Conservation (phyloP, 92 coral and sea anemone genomes). For the Palythoa caribaeorum region DNA sequence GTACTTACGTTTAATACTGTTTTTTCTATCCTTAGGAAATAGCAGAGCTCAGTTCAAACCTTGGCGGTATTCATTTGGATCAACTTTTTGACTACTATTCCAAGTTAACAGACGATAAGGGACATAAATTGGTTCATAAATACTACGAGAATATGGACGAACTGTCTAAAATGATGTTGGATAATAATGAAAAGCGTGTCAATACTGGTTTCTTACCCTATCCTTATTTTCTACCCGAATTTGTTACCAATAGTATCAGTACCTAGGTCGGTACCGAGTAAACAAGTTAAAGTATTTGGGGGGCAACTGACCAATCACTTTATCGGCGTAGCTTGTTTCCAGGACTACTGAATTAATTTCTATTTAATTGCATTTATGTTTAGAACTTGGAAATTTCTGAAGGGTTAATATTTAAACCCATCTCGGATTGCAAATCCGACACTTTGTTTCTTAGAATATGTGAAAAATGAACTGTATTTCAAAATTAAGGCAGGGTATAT, state of each 20-base stretch:
- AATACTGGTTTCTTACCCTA: slow-evolving; percentile 83
- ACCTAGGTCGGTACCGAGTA: slow-evolving; percentile 50
- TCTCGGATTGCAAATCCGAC: too few relatives aligned
- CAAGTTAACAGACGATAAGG: slow-evolving; percentile 84
- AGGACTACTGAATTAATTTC: too few relatives aligned
- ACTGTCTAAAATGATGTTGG: slow-evolving; percentile 64
- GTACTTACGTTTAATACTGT: not conserved
- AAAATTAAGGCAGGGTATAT: too few relatives aligned
- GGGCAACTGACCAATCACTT: too few relatives aligned
- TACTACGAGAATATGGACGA: slow-evolving; percentile 69
- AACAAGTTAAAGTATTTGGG: too few relatives aligned
- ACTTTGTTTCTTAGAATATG: too few relatives aligned
- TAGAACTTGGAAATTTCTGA: too few relatives aligned
- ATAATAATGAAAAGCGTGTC: slow-evolving; percentile 80
- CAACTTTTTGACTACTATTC: slow-evolving; percentile 86
- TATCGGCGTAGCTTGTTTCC: too few relatives aligned
- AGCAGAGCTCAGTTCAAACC: slow-evolving; percentile 88
- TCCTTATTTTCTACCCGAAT: slow-evolving; percentile 90
- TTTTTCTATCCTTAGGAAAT: slow-evolving; percentile 72
- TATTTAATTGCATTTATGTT: too few relatives aligned
- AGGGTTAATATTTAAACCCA: too few relatives aligned
- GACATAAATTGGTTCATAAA: slow-evolving; percentile 61
- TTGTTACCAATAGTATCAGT: slow-evolving; percentile 88
- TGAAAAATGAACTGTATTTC: too few relatives aligned
- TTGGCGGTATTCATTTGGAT: slow-evolving; percentile 92